phyloP scores from a whole-genome alignment of 2,113 vertebrate genomes.

The Mungos mungo region DNA sequence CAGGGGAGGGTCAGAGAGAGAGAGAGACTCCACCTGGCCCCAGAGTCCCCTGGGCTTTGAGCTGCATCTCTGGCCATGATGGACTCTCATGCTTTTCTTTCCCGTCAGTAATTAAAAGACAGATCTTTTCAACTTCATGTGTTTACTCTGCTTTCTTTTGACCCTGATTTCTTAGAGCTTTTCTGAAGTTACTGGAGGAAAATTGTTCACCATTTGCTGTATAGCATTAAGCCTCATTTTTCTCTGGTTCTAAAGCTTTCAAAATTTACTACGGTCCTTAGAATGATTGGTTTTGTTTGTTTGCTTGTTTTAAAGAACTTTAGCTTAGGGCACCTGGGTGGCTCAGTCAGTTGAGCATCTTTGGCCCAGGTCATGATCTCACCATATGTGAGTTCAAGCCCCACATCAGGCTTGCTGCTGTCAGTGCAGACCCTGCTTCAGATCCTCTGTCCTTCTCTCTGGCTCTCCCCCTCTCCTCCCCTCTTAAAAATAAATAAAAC shows the following conservation, averaged over 20 bases:
- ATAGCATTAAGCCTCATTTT: background rate
- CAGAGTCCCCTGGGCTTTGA: background rate
- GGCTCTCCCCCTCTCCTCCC: no score
- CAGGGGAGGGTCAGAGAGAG: background rate
- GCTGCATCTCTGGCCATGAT: background rate
- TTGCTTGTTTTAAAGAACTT: background rate
- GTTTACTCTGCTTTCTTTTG: background rate
- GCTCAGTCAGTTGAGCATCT: no score
- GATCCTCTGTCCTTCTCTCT: no score
- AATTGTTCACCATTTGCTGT: background rate
- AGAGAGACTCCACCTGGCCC: background rate
- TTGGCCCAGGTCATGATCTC: no score
- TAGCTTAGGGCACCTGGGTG: no score
- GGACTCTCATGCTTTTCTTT: background rate
- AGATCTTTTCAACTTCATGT: background rate
- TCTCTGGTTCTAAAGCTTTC: constrained; percentile 12
- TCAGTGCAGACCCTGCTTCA: no score
- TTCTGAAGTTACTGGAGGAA: background rate
- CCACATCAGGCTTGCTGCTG: no score
- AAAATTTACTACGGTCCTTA: background rate
- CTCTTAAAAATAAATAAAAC: no score
- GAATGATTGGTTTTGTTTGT: background rate
- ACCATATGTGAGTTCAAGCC: no score
- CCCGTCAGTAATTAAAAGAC: background rate
- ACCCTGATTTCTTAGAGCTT: background rate